phyloP scores from a whole-genome alignment of 2,888 invertebrate genomes.

The Euzetes globulus region DNA sequence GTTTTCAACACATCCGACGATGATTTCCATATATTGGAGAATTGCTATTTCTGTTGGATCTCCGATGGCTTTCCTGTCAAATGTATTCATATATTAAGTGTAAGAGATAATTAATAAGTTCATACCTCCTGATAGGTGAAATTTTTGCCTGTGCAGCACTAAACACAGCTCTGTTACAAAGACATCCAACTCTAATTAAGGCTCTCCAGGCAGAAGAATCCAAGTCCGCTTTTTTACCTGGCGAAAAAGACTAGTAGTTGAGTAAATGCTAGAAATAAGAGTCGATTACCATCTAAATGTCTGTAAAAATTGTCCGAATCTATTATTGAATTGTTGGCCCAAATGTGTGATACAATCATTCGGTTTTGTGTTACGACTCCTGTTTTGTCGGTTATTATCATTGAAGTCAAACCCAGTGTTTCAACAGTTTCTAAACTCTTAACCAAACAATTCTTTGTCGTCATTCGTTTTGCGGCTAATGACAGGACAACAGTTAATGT shows the following conservation, averaged over 20 bases:
- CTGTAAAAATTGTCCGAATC: slow-evolving; percentile 31
- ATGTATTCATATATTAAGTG: not conserved
- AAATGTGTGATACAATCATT: slow-evolving; percentile 53
- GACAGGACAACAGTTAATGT: slow-evolving; percentile 41
- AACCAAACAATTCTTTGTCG: slow-evolving; percentile 67
- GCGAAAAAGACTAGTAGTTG: no score
- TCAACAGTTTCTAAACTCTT: slow-evolving; percentile 58
- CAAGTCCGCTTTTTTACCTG: slow-evolving; percentile 16
- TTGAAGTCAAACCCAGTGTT: slow-evolving; percentile 54
- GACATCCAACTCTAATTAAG: slow-evolving; percentile 15
- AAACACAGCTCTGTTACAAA: slow-evolving; percentile 31
- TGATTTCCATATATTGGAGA: slow-evolving; percentile 47
- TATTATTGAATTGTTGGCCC: slow-evolving; percentile 42
- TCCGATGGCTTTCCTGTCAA: slow-evolving; percentile 47
- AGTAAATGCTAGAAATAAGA: not conserved
- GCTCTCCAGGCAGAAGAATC: slow-evolving; percentile 24
- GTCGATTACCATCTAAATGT: not conserved
- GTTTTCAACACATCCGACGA: slow-evolving; percentile 44
- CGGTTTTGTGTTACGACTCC: slow-evolving; percentile 58
- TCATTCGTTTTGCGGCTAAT: slow-evolving; percentile 56
- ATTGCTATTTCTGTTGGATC: slow-evolving; percentile 48
- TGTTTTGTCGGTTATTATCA: slow-evolving; percentile 71
- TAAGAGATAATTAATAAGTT: not conserved
- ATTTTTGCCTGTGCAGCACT: slow-evolving; percentile 9
- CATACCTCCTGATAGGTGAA: slow-evolving; percentile 21